Percentiles rank a stretch among this genome's conserved stretches.
These are phyloP conservation scores for Brenthis daphne DNA, from an alignment of 2,888 invertebrate species.

Conservation along the genomic window DNA sequence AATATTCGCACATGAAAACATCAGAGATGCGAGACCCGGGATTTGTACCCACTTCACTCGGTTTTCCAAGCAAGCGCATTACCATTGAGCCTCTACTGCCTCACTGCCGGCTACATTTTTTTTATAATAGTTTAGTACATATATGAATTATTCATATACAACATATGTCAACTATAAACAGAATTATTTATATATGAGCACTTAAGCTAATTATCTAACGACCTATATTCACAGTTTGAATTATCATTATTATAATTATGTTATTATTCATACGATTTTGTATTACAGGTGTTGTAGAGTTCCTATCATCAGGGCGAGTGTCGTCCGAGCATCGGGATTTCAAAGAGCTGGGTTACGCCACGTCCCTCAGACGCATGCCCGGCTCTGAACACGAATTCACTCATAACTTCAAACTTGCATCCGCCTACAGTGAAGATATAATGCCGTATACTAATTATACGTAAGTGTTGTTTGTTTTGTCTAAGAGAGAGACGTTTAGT, in stretches of 20 bases:
- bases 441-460: slow-evolving; percentile 99
- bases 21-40: too few relatives aligned
- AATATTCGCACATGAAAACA: too few relatives aligned
- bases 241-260: not conserved
- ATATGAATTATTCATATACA: too few relatives aligned
- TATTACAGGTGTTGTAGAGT: slow-evolving; percentile 95
- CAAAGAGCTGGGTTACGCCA: slow-evolving; percentile 96
- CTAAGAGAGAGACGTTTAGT: not conserved
- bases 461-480: slow-evolving; percentile 79
- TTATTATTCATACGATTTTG: not conserved
- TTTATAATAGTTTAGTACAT: too few relatives aligned
- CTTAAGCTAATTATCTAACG: too few relatives aligned
- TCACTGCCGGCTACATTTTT: too few relatives aligned
- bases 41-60: too few relatives aligned
- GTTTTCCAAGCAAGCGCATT: too few relatives aligned
- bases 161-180: not conserved
- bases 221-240: too few relatives aligned
- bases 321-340: slow-evolving; percentile 97
- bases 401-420: slow-evolving; percentile 97
- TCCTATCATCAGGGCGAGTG: slow-evolving; percentile 94
- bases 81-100: too few relatives aligned
- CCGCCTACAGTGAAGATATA: slow-evolving; percentile 96
- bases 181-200: too few relatives aligned
- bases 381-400: slow-evolving; percentile 95
- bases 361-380: slow-evolving; percentile 93